Evolutionary conservation across 64 coral and sea anemone genomes (phyloP).

Genomic region (Actinia tenebrosa): DNA sequence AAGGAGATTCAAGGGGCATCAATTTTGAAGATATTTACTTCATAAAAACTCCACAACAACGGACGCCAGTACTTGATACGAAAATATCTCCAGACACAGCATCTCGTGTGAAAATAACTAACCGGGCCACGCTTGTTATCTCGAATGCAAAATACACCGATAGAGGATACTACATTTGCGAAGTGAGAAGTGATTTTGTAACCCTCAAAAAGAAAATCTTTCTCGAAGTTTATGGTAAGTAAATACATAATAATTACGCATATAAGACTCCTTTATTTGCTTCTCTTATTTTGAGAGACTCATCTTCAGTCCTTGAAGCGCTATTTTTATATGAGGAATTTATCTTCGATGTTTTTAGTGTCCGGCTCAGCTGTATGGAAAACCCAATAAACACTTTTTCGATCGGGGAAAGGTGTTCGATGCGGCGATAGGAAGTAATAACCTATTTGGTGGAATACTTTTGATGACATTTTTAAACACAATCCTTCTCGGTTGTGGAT

Average conservation of each 20-base stretch:
- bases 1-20: background rate
- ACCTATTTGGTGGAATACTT: background rate
- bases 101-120: constrained; percentile 58
- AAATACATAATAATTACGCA: background rate
- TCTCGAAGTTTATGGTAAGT: constrained; percentile 65
- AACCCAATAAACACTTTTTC: constrained; percentile 4
- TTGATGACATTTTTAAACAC: constrained; percentile 8
- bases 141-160: constrained; percentile 50
- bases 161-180: constrained; percentile 64
- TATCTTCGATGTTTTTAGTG: background rate
- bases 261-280: background rate
- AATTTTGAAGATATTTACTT: background rate
- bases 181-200: constrained; percentile 44
- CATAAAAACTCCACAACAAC: background rate
- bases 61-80: background rate
- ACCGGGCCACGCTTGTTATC: constrained; percentile 62
- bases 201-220: constrained; percentile 51
- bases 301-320: background rate
- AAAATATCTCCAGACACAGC: constrained; percentile 6
- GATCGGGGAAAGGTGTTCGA: background rate
- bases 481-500: background rate
- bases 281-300: background rate
- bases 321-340: background rate
- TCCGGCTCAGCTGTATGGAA: background rate
- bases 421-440: background rate